phyloP scores from a whole-genome alignment of 2,888 invertebrate species.

The Caenorhabditis japonica region DNA sequence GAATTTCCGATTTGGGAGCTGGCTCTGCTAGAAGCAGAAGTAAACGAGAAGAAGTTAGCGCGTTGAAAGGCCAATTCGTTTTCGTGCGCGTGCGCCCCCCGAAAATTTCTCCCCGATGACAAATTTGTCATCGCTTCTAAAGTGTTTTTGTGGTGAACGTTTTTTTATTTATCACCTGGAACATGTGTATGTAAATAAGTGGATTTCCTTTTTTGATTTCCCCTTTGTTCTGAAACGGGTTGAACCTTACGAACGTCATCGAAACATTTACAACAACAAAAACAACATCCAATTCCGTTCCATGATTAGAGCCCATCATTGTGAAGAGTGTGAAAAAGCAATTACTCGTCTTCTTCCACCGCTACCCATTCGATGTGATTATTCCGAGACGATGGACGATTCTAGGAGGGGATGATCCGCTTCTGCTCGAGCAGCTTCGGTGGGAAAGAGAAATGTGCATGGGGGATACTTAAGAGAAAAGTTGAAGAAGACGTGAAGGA shows the following conservation, averaged over 20 bases:
- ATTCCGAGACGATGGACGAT: slow-evolving; percentile 28
- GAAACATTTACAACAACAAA: too few relatives aligned
- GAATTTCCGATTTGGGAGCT: slow-evolving; percentile 52
- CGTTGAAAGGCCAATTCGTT: slow-evolving; percentile 44
- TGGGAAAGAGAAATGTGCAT: slow-evolving; percentile 16
- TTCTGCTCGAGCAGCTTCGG: too few relatives aligned
- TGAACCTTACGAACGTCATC: too few relatives aligned
- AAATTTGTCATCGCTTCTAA: slow-evolving; percentile 28
- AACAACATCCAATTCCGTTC: too few relatives aligned
- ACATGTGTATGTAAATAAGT: too few relatives aligned
- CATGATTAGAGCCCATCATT: too few relatives aligned
- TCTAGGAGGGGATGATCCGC: too few relatives aligned
- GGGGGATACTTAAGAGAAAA: slow-evolving; percentile 14
- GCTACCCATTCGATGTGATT: too few relatives aligned
- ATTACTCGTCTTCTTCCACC: slow-evolving; percentile 35
- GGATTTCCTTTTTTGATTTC: too few relatives aligned
- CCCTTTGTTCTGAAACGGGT: too few relatives aligned
- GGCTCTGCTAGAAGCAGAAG: too few relatives aligned
- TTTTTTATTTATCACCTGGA: slow-evolving; percentile 28
- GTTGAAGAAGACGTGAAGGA: slow-evolving; percentile 21
- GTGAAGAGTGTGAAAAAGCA: slow-evolving; percentile 34
- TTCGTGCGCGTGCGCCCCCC: not conserved
- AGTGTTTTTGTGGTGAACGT: slow-evolving; percentile 18
- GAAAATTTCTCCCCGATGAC: slow-evolving; percentile 41
- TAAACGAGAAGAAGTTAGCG: too few relatives aligned